Conservation (phyloP, 2,113 vertebrate genomes). For the Hassar affinis region DNA sequence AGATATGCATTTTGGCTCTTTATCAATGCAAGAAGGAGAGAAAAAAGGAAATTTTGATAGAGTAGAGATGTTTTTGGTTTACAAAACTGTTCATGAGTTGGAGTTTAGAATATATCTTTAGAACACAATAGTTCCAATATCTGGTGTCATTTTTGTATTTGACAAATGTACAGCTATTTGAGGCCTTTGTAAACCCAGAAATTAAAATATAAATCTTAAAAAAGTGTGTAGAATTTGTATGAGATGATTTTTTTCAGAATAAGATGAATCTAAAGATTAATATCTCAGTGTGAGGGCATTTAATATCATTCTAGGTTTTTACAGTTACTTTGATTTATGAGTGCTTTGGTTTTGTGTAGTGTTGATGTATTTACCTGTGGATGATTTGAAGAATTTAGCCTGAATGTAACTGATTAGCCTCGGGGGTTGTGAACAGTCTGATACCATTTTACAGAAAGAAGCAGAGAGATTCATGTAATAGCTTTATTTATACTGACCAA, state of each 20-base stretch:
- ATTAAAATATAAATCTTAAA: not conserved
- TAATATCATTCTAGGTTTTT: too few species aligned
- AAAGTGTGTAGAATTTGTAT: not conserved
- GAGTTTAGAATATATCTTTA: not conserved
- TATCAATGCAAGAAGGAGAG: not conserved
- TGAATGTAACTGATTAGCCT: slow-evolving; percentile 33
- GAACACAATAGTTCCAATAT: not conserved
- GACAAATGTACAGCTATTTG: not conserved
- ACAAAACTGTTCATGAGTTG: not conserved
- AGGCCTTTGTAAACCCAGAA: not conserved
- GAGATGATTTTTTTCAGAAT: not conserved
- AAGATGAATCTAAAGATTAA: too few species aligned
- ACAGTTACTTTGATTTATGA: too few species aligned
- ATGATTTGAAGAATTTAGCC: slow-evolving; percentile 41
- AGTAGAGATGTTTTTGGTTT: not conserved
- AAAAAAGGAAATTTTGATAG: not conserved
- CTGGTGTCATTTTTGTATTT: not conserved
- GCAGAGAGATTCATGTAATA: not conserved
- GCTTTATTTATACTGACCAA: not conserved
- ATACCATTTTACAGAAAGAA: not conserved
- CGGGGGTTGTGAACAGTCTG: slow-evolving; percentile 18
- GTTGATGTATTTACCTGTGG: slow-evolving; percentile 37
- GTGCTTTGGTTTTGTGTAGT: too few species aligned
- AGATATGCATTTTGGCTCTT: not conserved
- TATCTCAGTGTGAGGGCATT: too few species aligned